Base-by-base conservation (phyloP, 2,888 invertebrate species). In the Atethmia centrago region DNA sequence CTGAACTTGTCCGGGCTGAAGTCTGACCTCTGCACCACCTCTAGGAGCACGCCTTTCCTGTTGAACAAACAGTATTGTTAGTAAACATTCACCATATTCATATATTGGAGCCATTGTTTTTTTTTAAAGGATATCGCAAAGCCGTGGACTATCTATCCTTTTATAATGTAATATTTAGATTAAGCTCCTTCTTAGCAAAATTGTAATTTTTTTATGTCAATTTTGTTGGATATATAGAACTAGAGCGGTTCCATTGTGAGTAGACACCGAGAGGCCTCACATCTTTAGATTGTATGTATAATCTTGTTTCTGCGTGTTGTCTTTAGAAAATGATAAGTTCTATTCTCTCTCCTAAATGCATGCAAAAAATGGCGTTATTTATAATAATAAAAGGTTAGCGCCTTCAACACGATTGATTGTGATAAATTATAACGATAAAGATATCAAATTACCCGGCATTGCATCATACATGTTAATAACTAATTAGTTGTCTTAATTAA, bases 21-120 rank as follows among this genome's bases (percentile, higher is more conserved):
- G 95, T 99, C 98, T 47, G 98, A 97, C 87, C 98, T 97, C 89
- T 97, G 98, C 56, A 97, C 97, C 79, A 98, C 98, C 92, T 99
- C 98, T 85, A 97, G 96, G 72, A 99, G 95, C 82, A 99, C 97
- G 85, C 97, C 97, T 95, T 97, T 97, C 98, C 98, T 98, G 92
- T 87, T 71, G 82, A 72, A 59, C 49, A 70, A n/a, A 72, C 12
- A 40, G 4, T 40, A 19, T 28, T 25, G 14, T 53, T 42, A n/a
- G 2, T 56, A 40, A 71, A 47, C 8, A 42, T 51, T 36, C 14
- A 14, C 14, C 21, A n/a, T 36, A 36, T 36, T 36, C 36, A 2
- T 4, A 31, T 31, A 2, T 31, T 31, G 31, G 31, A 4, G n/a
- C n/a, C n/a, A n/a, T 36, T 36, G 36, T 36, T 36, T 36, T 36